Base-by-base conservation (phyloP, 2,888 invertebrate genomes). In the Lasius platythorax region DNA sequence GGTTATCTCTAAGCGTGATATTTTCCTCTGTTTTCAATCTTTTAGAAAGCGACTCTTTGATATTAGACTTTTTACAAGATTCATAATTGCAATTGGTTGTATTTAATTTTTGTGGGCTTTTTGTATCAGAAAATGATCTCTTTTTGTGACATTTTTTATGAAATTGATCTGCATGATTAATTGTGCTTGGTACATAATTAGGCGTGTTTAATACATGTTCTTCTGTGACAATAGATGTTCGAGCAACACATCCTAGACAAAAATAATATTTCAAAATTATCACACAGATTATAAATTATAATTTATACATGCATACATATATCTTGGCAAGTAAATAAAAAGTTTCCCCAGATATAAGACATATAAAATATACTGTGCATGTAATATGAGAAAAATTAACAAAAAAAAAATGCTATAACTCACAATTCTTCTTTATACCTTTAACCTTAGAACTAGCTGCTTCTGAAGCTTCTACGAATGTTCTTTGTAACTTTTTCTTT, bases 381-480 rank as follows among this genome's bases (percentile, higher is more conserved):
- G 0, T 37, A 58, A 37, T 8, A 15, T 0, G 0, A 37, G 33
- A 23, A 72, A 79, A 73, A 50, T 12, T 28, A 12, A 30, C 37
- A 84, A 53, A 73, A 81, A 67, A 56, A 40, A 58, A 50, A 33
- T 56, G 43, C 78, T 72, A 89, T 68, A 91, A 94, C 94, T 94
- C 93, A 94, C 94, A 95, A 92, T 92, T 93, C 88, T 91, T 93
- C 90, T 91, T 91, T 94, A 95, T 96, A 96, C 96, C 96, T 96
- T 97, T 97, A 43, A 96, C 97, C 93, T 97, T 97, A 64, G 96
- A 96, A 91, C 97, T 97, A 0, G 98, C 98, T 0, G 98, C 98
- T 90, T 97, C 97, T 12, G 97, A 97, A 12, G 97, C 98, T 90
- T 96, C 95, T 0, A 98, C 97, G 94, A 98, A 98, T 0, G 97